Evolutionary conservation across 1,140 invertebrate species (phyloP).

Genomic region (Rhagoletis zephyria): DNA sequence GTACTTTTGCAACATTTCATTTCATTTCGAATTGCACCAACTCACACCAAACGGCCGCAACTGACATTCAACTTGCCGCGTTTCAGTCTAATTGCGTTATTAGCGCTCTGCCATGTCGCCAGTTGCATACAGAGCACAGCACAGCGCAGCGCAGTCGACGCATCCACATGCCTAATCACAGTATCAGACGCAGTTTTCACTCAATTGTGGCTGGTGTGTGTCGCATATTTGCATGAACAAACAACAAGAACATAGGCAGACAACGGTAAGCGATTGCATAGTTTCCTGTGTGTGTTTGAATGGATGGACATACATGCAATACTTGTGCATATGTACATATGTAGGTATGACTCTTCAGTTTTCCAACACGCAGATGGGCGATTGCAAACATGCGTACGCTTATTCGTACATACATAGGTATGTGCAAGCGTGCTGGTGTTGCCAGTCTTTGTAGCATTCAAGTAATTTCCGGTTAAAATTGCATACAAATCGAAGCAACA

Average conservation of each 20-base stretch:
- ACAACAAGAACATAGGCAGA: neutral
- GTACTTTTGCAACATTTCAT: conserved; percentile 6
- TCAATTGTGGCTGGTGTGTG: neutral
- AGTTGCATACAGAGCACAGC: neutral
- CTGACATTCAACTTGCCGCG: conserved; percentile 12
- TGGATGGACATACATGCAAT: too few relatives aligned
- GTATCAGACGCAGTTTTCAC: neutral
- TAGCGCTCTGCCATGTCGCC: conserved; percentile 17
- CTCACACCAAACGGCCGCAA: neutral
- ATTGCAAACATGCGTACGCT: too few relatives aligned
- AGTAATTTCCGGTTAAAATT: conserved; percentile 4
- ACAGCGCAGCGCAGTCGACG: neutral
- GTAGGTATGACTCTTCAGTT: too few relatives aligned
- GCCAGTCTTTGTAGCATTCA: neutral
- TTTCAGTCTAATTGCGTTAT: conserved; percentile 46
- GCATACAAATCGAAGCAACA: neutral
- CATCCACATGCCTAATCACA: conserved; percentile 36
- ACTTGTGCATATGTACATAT: too few relatives aligned
- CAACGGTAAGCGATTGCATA: neutral
- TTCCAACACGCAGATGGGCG: too few relatives aligned
- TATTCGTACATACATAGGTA: too few relatives aligned
- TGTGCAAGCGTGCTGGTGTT: too few relatives aligned
- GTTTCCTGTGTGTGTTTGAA: neutral
- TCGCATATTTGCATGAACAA: neutral
- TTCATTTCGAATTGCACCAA: neutral